Base-by-base conservation (phyloP, 1,140 invertebrate species). In the Meloidogyne chitwoodi region DNA sequence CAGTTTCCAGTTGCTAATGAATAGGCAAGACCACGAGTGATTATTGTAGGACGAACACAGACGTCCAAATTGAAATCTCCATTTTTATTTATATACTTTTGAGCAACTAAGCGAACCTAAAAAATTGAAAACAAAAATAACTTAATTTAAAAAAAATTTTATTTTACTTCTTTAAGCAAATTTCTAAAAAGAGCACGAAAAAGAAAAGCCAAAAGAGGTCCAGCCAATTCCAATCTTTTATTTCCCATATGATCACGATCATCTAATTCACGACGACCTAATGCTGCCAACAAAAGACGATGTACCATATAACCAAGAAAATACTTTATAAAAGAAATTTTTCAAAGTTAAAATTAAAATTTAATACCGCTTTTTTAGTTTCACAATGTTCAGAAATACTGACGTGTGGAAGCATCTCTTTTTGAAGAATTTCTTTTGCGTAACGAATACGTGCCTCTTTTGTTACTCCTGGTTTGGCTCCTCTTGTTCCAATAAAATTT, bases 231-330 rank as follows among this genome's bases (percentile, higher is more conserved):
- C 61, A 99, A 89, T 83, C 96, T 91, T 88, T 99, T 99, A 88
- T 99, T 99, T 41, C 96, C 96, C 88, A 98, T 98, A 87, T 99
- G 96, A 96, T 99, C 96, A 87, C 96, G 91, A 89, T 99, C 96
- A 89, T 99, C 96, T 27, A 98, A 89, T 89, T 98, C 96, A 82
- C 96, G 90, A 22, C 96, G 90, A 73, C 96, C 95, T n/a, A 99
- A 88, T 12, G 95, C 93, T 67, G 95, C 95, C 69, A 97, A 88
- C 16, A 99, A 88, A 65, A 99, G 88, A 79, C 96, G 91, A 88
- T 99, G 96, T 0, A 99, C 96, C 96, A 99, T 99, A 86, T 99
- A 98, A 12, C 92, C 91, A n/a, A 86, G 83, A 72, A 86, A 86
- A 71, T 87, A 86, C 83, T 84, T 19, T 63, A 76, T 29, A 70